Percentiles rank a stretch among this genome's conserved stretches.
These are phyloP conservation scores for Phylloscopus trochiloides DNA, from an alignment of 2,113 vertebrate genomes.

Conservation along the genomic window DNA sequence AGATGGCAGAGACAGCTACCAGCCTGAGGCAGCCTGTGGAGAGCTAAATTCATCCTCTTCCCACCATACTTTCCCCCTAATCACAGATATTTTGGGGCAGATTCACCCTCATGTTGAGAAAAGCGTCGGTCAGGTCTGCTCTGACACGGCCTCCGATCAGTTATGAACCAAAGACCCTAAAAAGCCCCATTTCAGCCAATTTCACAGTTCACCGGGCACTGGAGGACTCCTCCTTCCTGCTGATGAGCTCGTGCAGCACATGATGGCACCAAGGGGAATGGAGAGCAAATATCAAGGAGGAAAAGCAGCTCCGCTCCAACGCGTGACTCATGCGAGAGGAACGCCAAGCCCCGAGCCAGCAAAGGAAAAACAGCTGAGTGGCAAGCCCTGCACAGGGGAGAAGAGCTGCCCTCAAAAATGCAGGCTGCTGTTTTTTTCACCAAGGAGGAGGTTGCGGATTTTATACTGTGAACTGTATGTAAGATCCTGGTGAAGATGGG, in stretches of 20 bases:
- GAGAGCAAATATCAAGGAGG: background rate
- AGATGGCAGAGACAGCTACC: accelerated
- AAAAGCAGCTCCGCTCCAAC: background rate
- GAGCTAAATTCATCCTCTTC: background rate
- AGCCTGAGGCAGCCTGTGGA: background rate
- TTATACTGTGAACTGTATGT: background rate
- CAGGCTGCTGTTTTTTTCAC: background rate
- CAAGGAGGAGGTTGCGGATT: background rate
- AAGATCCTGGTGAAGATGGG: background rate
- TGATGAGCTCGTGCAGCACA: background rate
- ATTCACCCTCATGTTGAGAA: background rate
- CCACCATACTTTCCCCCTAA: background rate
- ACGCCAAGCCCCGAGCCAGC: background rate
- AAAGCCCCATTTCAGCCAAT: background rate
- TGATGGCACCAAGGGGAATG: constrained; percentile 46
- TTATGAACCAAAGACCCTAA: background rate
- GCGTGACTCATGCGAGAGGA: background rate
- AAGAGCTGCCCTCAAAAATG: background rate
- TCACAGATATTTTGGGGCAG: background rate
- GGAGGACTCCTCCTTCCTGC: background rate
- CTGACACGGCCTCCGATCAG: background rate
- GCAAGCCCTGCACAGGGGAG: background rate
- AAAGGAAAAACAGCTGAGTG: constrained; percentile 7
- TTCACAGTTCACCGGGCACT: background rate
- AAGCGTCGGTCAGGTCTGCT: accelerated